Percentiles rank a stretch among this genome's conserved stretches.
Conservation (phyloP, 2,888 invertebrate genomes). For the Caenorhabditis angaria region DNA sequence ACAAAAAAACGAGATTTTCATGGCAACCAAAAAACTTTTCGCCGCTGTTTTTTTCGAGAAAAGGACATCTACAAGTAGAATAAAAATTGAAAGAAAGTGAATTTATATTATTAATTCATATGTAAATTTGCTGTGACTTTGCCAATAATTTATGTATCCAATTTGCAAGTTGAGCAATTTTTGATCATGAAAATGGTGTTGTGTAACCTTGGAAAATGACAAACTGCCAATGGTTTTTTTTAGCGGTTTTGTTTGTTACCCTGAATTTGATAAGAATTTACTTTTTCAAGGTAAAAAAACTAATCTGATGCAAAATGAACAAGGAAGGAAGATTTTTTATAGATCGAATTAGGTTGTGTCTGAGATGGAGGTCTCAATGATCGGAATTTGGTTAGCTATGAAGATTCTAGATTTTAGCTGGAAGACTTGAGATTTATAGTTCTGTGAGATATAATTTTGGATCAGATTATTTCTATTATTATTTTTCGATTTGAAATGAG, state of each 20-base stretch:
- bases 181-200: background rate
- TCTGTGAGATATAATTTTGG: no score
- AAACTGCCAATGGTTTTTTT: conserved; percentile 1
- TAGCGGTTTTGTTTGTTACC: background rate
- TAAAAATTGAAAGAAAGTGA: background rate
- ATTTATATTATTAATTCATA: background rate
- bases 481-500: no score
- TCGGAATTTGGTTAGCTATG: no score
- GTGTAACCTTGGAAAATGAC: background rate
- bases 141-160: background rate
- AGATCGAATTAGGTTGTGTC: no score
- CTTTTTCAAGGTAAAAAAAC: background rate
- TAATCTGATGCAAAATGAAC: background rate
- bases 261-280: background rate
- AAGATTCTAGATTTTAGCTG: no score
- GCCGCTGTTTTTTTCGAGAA: background rate
- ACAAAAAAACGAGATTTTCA: background rate
- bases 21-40: background rate
- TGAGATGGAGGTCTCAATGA: no score
- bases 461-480: no score
- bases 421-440: no score
- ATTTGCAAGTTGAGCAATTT: background rate
- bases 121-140: background rate
- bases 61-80: background rate
- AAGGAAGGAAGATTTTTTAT: background rate